These are phyloP conservation scores for Agrochola lychnidis DNA, from an alignment of 2,888 invertebrate genomes.

Conservation along the genomic window DNA sequence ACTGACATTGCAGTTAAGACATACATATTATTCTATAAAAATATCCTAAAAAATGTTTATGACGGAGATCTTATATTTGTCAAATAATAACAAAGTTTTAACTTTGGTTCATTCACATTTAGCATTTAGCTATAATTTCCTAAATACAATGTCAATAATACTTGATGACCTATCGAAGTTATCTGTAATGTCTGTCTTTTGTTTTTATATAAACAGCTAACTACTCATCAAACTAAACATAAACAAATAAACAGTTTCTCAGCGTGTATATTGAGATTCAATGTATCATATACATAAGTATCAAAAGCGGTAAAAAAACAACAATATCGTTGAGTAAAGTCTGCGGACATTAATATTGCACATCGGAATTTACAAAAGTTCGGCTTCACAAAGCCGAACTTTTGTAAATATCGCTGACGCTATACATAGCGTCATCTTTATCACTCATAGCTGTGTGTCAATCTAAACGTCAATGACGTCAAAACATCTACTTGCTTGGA, in stretches of 20 bases:
- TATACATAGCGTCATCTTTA: background rate
- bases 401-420: no score
- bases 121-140: background rate
- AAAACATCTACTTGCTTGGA: background rate
- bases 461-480: background rate
- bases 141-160: constrained; percentile 3
- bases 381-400: background rate
- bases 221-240: constrained; percentile 35
- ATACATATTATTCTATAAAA: background rate
- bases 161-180: background rate
- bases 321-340: no score
- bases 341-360: no score
- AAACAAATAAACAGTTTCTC: constrained; percentile 34
- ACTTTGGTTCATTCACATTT: constrained; percentile 27
- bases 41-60: background rate
- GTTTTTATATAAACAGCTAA: background rate
- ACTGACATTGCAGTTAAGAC: constrained; percentile 4
- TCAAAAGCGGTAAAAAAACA: constrained; percentile 25
- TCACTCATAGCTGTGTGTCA: background rate
- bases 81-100: background rate
- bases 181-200: background rate
- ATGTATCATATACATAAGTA: constrained; percentile 31
- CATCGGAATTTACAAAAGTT: background rate
- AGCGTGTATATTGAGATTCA: constrained; percentile 52
- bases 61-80: constrained; percentile 2